phyloP scores from a whole-genome alignment of 2,888 invertebrate genomes.

The Acanthosepion pharaonis region DNA sequence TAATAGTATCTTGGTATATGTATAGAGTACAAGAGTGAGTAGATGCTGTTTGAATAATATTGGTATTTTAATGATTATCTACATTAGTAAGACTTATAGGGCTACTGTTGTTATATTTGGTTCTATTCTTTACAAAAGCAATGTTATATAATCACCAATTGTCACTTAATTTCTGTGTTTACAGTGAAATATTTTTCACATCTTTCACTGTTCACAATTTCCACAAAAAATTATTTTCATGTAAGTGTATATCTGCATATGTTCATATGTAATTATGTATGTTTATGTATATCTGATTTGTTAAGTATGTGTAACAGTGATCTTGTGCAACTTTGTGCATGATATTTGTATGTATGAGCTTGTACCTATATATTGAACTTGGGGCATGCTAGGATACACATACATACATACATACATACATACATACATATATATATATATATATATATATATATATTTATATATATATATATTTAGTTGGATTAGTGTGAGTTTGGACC shows the following conservation, averaged over 20 bases:
- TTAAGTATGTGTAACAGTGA: not conserved
- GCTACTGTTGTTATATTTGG: not conserved
- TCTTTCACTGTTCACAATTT: not conserved
- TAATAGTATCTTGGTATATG: too few relatives aligned
- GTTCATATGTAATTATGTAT: not conserved
- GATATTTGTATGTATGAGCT: not conserved
- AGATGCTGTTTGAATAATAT: too few relatives aligned
- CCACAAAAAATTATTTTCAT: not conserved
- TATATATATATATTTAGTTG: too few relatives aligned
- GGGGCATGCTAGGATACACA: too few relatives aligned
- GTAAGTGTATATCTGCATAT: not conserved
- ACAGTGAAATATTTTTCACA: constrained; percentile 5
- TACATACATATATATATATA: too few relatives aligned
- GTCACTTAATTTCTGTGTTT: not conserved
- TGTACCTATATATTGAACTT: too few relatives aligned
- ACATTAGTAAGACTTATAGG: not conserved
- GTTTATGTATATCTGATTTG: not conserved
- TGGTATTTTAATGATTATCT: not conserved
- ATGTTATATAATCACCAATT: not conserved
- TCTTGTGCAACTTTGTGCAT: not conserved
- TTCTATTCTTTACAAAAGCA: not conserved
- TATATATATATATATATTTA: too few relatives aligned
- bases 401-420: too few relatives aligned
- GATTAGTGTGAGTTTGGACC: too few relatives aligned
- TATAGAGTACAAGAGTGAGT: too few relatives aligned